Evolutionary conservation across 2,888 invertebrate genomes (phyloP).

Genomic region (Sarcophaga caerulescens): DNA sequence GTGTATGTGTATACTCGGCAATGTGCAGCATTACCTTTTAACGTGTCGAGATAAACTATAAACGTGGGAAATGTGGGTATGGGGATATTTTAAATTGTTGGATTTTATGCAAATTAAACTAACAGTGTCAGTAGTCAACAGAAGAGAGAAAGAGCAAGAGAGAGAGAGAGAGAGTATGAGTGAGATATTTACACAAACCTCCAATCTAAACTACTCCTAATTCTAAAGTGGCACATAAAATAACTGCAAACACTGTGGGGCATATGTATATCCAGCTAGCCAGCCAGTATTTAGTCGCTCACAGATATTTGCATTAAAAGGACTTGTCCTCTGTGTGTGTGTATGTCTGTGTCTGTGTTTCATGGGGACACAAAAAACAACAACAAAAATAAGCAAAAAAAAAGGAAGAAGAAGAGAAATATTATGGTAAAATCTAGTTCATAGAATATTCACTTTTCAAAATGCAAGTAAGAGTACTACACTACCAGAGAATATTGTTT

Average conservation of each 20-base stretch:
- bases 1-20: background rate
- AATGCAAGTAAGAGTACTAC: background rate
- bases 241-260: background rate
- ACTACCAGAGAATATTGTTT: slow-evolving; percentile 12
- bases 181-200: slow-evolving; percentile 20
- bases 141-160: background rate
- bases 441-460: slow-evolving; percentile 61
- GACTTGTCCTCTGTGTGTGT: background rate
- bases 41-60: background rate
- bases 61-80: background rate
- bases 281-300: background rate
- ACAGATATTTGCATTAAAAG: slow-evolving; percentile 15
- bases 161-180: too few relatives aligned
- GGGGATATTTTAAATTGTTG: slow-evolving; percentile 43
- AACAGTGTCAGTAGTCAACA: slow-evolving; percentile 19
- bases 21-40: background rate
- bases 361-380: too few relatives aligned
- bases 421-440: slow-evolving; percentile 42
- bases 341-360: background rate
- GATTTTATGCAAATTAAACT: slow-evolving; percentile 67
- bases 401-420: background rate
- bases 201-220: slow-evolving; percentile 31
- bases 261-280: background rate
- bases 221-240: slow-evolving; percentile 37
- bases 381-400: background rate